A percentile compares a stretch with the other conserved stretches of the same genome.
Conservation (phyloP, 2,113 vertebrate genomes). For the Archocentrus centrarchus region DNA sequence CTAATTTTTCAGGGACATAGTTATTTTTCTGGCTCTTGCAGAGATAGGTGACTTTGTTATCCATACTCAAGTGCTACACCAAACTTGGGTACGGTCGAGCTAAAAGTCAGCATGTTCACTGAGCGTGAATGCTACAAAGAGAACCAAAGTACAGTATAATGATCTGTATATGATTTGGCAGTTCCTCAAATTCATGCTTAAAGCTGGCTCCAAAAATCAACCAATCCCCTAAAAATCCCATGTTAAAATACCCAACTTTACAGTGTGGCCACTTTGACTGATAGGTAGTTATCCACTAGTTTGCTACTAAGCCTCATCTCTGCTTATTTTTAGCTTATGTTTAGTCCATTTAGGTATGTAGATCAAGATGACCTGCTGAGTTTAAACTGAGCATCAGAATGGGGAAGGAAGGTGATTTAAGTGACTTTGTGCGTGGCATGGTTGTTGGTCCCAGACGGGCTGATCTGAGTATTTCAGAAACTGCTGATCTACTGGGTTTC, state of each 20-base stretch:
- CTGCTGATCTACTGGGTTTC: neutral
- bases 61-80: neutral
- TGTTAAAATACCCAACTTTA: neutral
- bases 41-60: neutral
- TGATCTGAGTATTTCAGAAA: neutral
- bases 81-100: accelerated
- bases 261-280: neutral
- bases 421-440: neutral
- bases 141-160: too few relatives aligned
- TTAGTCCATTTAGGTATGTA: neutral
- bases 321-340: neutral
- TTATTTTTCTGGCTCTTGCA: neutral
- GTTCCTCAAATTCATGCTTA: too few relatives aligned
- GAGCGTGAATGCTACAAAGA: too few relatives aligned
- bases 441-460: neutral
- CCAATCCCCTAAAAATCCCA: neutral
- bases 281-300: too few relatives aligned
- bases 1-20: neutral
- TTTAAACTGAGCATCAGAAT: neutral
- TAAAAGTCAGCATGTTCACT: neutral
- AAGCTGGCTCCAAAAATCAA: neutral
- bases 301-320: too few relatives aligned
- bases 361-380: accelerated
- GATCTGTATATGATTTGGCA: too few relatives aligned
- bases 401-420: neutral